Evolutionary conservation across 2,888 invertebrate species (phyloP).

Genomic region (Ophion ventricosus): DNA sequence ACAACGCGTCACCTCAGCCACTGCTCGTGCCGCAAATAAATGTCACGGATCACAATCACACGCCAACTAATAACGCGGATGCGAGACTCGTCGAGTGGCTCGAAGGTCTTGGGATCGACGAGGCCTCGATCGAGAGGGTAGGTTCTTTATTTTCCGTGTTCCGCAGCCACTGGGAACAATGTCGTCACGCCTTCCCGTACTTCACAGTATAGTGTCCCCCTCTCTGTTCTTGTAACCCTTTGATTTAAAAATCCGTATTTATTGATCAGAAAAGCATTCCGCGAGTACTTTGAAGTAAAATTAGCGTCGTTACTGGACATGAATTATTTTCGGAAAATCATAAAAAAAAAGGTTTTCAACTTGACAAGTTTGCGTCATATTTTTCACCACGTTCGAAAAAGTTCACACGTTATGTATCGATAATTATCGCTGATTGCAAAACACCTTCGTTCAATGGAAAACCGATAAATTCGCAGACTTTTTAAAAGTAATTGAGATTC

Average conservation of each 20-base stretch:
- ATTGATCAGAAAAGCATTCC: neutral
- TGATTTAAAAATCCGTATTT: neutral
- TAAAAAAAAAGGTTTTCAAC: neutral
- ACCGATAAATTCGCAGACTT: neutral
- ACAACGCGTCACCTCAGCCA: constrained; percentile 69
- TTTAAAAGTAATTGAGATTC: neutral
- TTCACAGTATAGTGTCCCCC: neutral
- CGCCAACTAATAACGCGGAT: constrained; percentile 79
- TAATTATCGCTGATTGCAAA: neutral
- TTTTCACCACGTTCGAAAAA: neutral
- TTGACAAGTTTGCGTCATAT: neutral
- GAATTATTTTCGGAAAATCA: neutral
- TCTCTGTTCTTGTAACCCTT: neutral
- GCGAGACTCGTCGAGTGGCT: constrained; percentile 90
- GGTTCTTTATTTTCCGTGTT: constrained; percentile 13
- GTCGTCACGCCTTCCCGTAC: neutral
- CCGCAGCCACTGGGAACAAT: neutral
- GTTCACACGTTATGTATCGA: neutral
- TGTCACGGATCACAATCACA: constrained; percentile 76
- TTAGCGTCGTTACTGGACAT: neutral
- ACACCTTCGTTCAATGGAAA: neutral
- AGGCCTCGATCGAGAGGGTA: constrained; percentile 87
- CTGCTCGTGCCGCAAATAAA: constrained; percentile 77
- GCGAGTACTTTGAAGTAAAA: neutral
- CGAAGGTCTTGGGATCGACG: constrained; percentile 88